Percentiles rank a stretch among this genome's conserved stretches.
phyloP scores from a whole-genome alignment of 2,888 invertebrate species.

The Oscheius onirici region DNA sequence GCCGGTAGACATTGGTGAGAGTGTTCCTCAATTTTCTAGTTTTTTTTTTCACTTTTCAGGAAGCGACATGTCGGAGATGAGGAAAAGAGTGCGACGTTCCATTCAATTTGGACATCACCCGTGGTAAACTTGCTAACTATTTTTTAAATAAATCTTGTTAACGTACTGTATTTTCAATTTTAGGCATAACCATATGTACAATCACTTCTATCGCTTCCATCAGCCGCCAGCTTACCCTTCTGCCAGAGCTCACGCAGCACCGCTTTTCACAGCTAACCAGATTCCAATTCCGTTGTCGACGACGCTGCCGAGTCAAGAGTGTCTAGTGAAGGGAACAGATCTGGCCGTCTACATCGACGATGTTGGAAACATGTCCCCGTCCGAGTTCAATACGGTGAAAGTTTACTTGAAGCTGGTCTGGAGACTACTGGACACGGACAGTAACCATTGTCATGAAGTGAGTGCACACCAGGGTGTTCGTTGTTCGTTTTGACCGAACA shows the following conservation, averaged over 20 bases:
- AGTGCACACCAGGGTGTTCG: background rate
- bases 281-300: background rate
- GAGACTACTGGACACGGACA: background rate
- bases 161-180: background rate
- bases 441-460: background rate
- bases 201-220: background rate
- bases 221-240: background rate
- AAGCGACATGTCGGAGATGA: conserved; percentile 1
- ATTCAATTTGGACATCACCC: background rate
- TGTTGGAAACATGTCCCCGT: background rate
- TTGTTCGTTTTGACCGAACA: no score
- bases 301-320: background rate
- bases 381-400: conserved; percentile 12
- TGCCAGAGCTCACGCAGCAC: conserved; percentile 6
- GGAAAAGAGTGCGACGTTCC: background rate
- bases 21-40: background rate
- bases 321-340: background rate
- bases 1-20: conserved; percentile 24
- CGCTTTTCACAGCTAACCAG: conserved; percentile 3
- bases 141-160: conserved; percentile 3
- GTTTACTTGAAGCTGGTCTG: background rate
- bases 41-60: conserved; percentile 10
- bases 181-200: conserved; percentile 10
- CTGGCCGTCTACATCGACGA: conserved; percentile 16
- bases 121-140: background rate